Evolutionary conservation across 2,888 invertebrate species (phyloP), one percentile per base, ranked within the genome.

Genomic region (Stramonita haemastoma): DNA sequence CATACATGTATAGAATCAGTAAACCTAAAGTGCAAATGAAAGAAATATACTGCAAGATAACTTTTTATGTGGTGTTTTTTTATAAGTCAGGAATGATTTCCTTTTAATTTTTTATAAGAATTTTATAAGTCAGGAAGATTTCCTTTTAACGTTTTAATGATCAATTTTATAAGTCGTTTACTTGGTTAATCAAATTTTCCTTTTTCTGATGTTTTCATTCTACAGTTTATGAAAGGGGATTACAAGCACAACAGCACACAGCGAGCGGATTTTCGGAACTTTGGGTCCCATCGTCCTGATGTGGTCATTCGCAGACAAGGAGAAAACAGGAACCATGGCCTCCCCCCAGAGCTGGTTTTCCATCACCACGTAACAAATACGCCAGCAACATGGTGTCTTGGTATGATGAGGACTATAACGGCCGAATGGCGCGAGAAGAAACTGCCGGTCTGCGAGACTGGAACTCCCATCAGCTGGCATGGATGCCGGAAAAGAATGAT

Each of bases 381-480:
- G 93, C 94, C 34, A 95, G 95, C 91, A 95, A 95, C 91, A 92
- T 94, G 93, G 93, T 96, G 81, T 94, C 95, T 0, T 94, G 95
- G 94, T 96, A 96, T 91, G 96, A 96, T 92, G 95, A 96, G 89
- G 93, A 95, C 87, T 95, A 93, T 92, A 95, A 95, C 90, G 93
- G 95, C 2, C 92, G 95, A 60, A 88, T 93, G 94, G 92, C 90
- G 92, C 22, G 94, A 93, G 89, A 91, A 92, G 57, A 90, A 91
- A 22, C 90, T 95, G 29, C 95, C 95, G 13, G 93, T 15, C 91
- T 94, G 56, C 89, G 96, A 86, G 91, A 93, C 57, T 96, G 95
- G 95, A 94, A 95, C 89, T 91, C 95, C 84, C 94, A 95, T 89
- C 91, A 92, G 57, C 90, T 96, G 17, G 91, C 94, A 13, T 96